Evolutionary conservation across 2,113 vertebrate genomes (phyloP), one percentile per base, ranked within the genome.

Genomic region (Alexandromys fortis): DNA sequence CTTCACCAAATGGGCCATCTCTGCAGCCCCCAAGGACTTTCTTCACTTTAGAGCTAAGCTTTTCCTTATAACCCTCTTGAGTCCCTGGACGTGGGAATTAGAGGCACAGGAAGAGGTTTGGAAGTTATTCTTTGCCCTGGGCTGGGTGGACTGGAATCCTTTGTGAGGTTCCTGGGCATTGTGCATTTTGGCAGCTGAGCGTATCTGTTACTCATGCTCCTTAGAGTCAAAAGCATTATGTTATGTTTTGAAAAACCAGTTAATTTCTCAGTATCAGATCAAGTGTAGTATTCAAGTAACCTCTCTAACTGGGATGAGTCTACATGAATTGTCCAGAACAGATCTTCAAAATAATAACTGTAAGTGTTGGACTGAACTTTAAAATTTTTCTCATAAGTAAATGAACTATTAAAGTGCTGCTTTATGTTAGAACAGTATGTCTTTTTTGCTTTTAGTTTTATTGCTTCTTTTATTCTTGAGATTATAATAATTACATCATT

Each of bases 191-290:
- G 97, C 97, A 97, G 67, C 91, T 94, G 75, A 94, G 70, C n/a
- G 14, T 97, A 86, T 89, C 90, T 97, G 86, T 93, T 98, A 93
- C 93, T 97, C 95, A 95, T 86, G 83, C 75, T 97, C 61, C 83
- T 98, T 98, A 96, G 97, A 98, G 96, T 97, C 72, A 97, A 89
- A 97, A 89, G 90, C 0, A 82, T 91, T 96, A 87, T 96, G 93
- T 97, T 96, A 97, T 95, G 94, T 98, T 98, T 98, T 98, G 96
- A 97, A 98, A 98, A 98, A 98, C 90, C 97, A 95, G 91, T 98
- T 98, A 98, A 96, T 98, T 98, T 94, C 94, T 96, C 93, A 97
- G 88, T 94, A 97, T 97, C 96, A 98, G 86, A 42, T 95, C 92
- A 95, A 98, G 98, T 97, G 93, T 2, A 11, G 55, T 86, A 94